Percentiles rank a stretch among this genome's conserved stretches.
These are phyloP conservation scores for Polia nebulosa DNA, from an alignment of 2,888 invertebrate species.

Conservation along the genomic window DNA sequence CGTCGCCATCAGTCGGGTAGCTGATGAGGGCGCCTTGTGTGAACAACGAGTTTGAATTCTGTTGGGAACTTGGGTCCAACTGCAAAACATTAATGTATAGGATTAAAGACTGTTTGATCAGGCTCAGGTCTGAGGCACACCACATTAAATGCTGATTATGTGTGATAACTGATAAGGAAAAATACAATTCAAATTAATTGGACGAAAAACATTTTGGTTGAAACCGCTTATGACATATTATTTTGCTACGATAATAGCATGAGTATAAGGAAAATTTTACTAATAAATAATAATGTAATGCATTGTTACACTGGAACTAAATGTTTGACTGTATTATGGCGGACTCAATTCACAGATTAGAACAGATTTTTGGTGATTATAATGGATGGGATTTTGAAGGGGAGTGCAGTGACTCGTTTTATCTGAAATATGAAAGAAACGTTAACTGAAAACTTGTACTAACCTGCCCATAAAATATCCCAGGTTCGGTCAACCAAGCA, in stretches of 20 bases:
- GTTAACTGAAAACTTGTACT: conserved; percentile 39
- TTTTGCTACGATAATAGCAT: conserved; percentile 15
- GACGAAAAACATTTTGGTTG: not conserved
- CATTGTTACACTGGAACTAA: conserved; percentile 20
- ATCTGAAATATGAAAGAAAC: not conserved
- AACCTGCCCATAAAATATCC: conserved; percentile 95
- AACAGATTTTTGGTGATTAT: not conserved
- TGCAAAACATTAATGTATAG: conserved; percentile 66
- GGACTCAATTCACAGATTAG: not conserved
- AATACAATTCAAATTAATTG: conserved; percentile 16
- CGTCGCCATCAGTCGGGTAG: conserved; percentile 81
- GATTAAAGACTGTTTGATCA: not conserved
- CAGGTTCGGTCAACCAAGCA: conserved; percentile 97
- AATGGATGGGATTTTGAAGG: not conserved
- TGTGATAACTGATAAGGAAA: not conserved
- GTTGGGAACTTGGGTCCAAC: conserved; percentile 88
- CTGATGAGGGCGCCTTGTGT: conserved; percentile 85
- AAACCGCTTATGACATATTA: not conserved
- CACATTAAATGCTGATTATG: not conserved
- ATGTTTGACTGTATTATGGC: not conserved
- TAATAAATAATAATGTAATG: conserved; percentile 18
- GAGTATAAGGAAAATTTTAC: conserved; percentile 34
- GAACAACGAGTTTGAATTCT: conserved; percentile 87
- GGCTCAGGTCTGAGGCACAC: not conserved
- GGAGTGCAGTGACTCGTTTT: not conserved